Conservation (phyloP, 2,113 vertebrate genomes). For the Hoplias malabaricus region DNA sequence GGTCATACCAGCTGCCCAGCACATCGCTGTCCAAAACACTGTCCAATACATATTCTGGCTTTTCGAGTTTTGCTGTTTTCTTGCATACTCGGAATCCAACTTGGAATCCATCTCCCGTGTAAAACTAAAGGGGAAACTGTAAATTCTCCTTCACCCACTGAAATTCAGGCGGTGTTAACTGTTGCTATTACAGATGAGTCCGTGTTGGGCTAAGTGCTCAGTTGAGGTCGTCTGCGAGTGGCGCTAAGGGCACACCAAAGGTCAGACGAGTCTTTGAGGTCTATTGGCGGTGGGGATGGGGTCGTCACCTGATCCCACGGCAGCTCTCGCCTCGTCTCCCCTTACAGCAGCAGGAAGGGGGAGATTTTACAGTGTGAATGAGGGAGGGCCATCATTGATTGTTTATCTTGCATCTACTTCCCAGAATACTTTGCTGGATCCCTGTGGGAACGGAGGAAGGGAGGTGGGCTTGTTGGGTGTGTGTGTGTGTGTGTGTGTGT, state of each 20-base stretch:
- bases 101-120: too few species aligned
- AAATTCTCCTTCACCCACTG: neutral
- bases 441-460: neutral
- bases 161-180: neutral
- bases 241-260: neutral
- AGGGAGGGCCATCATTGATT: constrained; percentile 47
- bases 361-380: constrained; percentile 39
- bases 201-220: neutral
- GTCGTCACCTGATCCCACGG: constrained; percentile 15
- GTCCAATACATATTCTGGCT: too few species aligned
- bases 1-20: too few species aligned
- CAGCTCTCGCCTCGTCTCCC: constrained; percentile 17
- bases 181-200: neutral
- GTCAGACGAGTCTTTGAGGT: constrained; percentile 10
- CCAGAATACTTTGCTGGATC: constrained; percentile 46
- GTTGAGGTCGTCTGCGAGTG: neutral
- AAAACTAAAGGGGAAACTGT: neutral
- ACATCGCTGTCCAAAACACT: too few species aligned
- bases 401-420: constrained; percentile 42
- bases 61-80: too few species aligned
- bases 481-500: too few species aligned
- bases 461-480: neutral
- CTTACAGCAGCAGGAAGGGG: constrained; percentile 19
- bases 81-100: too few species aligned
- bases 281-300: neutral